phyloP scores from a whole-genome alignment of 2,888 invertebrate genomes.

The Ectemnius lituratus region DNA sequence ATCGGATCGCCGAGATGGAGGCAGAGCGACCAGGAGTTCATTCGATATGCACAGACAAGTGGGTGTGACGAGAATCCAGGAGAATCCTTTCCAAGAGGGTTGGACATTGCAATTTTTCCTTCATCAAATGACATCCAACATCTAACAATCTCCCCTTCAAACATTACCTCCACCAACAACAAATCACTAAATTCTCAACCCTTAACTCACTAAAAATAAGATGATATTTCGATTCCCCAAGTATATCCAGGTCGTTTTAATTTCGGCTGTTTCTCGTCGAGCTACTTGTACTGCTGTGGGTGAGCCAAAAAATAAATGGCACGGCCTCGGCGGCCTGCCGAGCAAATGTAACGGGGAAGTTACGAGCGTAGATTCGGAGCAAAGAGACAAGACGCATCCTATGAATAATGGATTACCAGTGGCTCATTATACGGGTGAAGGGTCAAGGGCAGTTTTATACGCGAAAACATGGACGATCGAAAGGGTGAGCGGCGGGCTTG shows the following conservation, averaged over 20 bases:
- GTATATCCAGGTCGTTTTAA: no score
- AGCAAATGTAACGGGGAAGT: constrained; percentile 65
- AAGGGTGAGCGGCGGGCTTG: constrained; percentile 50
- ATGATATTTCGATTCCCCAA: no score
- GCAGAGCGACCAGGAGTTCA: constrained; percentile 37
- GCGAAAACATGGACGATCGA: constrained; percentile 63
- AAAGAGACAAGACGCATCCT: constrained; percentile 70
- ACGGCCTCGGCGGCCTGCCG: constrained; percentile 27
- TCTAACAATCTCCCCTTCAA: no score
- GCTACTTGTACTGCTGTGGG: background rate
- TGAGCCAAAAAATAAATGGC: constrained; percentile 59
- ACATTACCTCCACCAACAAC: no score
- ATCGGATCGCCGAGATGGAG: background rate
- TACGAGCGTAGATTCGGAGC: constrained; percentile 69
- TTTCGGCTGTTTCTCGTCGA: constrained; percentile 1
- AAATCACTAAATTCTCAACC: no score
- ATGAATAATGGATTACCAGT: constrained; percentile 72
- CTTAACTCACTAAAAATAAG: no score
- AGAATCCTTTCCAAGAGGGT: constrained; percentile 17
- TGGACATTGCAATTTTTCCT: constrained; percentile 30
- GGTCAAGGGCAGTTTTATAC: constrained; percentile 73
- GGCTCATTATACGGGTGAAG: constrained; percentile 73
- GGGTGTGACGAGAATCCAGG: constrained; percentile 73
- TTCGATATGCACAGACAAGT: constrained; percentile 74
- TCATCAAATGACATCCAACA: constrained; percentile 9